A percentile compares a stretch with the other conserved stretches of the same genome.
phyloP scores from a whole-genome alignment of 2,797 vertebrate genomes.

The Pseudocheirus occidentalis region DNA sequence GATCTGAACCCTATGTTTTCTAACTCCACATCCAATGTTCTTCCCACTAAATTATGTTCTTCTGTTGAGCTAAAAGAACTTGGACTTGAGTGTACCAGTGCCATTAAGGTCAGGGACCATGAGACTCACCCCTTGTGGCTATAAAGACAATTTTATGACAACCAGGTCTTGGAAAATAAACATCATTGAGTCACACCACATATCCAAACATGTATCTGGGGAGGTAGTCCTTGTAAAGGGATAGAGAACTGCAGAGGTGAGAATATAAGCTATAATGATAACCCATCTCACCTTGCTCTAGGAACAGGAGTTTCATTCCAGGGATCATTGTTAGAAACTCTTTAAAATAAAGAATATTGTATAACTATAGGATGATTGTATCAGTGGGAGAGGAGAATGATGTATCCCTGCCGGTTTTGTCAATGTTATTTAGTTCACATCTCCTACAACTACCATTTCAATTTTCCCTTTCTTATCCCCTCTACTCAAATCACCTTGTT shows the following conservation, averaged over 20 bases:
- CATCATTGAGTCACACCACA: too few species aligned
- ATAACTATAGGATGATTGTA: background rate
- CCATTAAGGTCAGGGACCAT: background rate
- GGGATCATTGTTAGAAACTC: slow-evolving; percentile 46
- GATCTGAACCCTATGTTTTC: too few species aligned
- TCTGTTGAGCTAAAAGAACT: background rate
- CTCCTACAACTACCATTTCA: background rate
- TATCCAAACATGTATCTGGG: background rate
- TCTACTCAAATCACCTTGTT: background rate
- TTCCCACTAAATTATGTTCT: background rate
- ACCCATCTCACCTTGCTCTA: background rate
- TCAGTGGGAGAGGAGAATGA: background rate
- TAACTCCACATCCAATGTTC: background rate
- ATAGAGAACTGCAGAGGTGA: too few species aligned
- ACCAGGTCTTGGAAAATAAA: background rate
- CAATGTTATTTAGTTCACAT: slow-evolving; percentile 47
- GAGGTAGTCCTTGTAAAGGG: background rate
- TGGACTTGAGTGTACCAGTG: background rate
- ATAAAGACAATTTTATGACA: background rate
- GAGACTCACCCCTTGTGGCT: background rate
- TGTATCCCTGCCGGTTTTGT: slow-evolving; percentile 44
- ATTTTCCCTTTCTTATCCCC: background rate
- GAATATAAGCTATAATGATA: background rate
- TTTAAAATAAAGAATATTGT: slow-evolving; percentile 42
- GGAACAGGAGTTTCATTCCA: background rate